phyloP scores from a whole-genome alignment of 2,797 vertebrate species.

The Varecia variegata region DNA sequence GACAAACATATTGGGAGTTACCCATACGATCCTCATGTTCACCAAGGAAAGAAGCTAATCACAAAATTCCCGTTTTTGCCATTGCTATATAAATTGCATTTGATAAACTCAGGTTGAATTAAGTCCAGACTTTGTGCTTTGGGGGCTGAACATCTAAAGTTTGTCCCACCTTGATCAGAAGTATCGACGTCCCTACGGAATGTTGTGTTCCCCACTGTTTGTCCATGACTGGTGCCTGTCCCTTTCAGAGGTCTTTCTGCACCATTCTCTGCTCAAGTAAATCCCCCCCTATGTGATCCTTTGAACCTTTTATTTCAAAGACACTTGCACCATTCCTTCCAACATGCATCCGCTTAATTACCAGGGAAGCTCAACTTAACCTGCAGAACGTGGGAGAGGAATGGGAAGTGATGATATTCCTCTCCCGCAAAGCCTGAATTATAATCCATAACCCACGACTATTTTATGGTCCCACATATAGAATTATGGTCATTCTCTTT shows the following conservation, averaged over 20 bases:
- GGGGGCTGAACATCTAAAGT: neutral
- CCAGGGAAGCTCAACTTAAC: neutral
- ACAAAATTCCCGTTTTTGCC: neutral
- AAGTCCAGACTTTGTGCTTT: neutral
- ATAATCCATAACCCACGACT: neutral
- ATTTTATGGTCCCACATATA: too few species aligned
- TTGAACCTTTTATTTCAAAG: neutral
- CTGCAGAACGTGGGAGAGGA: neutral
- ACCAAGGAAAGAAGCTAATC: neutral
- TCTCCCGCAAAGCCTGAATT: rapidly evolving
- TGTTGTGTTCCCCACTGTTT: neutral
- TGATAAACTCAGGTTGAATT: neutral
- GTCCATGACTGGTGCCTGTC: neutral
- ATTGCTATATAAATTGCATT: neutral
- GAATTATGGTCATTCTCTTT: too few species aligned
- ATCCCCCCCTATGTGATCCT: too few species aligned
- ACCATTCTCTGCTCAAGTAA: neutral
- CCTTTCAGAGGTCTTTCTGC: neutral
- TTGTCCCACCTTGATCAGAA: neutral
- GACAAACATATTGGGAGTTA: neutral
- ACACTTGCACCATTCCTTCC: neutral
- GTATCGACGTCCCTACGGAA: neutral
- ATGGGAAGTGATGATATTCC: neutral
- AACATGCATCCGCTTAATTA: neutral
- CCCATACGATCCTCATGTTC: neutral